Evolutionary conservation across 2,888 invertebrate species (phyloP).

Genomic region (Arenicola marina): DNA sequence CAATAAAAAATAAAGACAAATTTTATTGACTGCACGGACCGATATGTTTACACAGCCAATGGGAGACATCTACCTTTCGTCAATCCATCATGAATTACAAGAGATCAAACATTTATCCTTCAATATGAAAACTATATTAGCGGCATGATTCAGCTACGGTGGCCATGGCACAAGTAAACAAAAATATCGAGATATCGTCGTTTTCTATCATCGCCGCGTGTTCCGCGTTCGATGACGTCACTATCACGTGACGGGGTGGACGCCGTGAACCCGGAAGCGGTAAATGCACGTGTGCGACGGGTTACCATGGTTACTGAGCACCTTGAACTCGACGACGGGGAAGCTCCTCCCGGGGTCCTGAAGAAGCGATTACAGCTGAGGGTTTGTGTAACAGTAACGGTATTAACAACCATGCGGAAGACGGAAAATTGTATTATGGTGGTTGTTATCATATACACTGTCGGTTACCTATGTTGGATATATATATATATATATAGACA

Average conservation of each 20-base stretch:
- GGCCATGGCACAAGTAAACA: too few species aligned
- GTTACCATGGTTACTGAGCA: slow-evolving; percentile 95
- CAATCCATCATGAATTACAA: too few species aligned
- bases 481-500: too few species aligned
- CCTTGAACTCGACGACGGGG: slow-evolving; percentile 77
- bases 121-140: too few species aligned
- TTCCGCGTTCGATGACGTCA: background rate
- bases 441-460: background rate
- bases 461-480: too few species aligned
- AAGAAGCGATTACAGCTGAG: slow-evolving; percentile 48
- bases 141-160: too few species aligned
- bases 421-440: background rate
- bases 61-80: too few species aligned
- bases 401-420: background rate
- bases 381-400: background rate
- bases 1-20: too few species aligned
- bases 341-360: slow-evolving; percentile 53
- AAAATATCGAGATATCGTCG: too few species aligned
- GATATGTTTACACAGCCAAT: too few species aligned
- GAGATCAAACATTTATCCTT: too few species aligned
- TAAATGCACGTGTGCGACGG: slow-evolving; percentile 94
- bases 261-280: slow-evolving; percentile 94
- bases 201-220: background rate
- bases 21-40: too few species aligned
- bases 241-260: slow-evolving; percentile 1